Conservation (phyloP, 2,797 vertebrate species). For the Pristis pectinata region DNA sequence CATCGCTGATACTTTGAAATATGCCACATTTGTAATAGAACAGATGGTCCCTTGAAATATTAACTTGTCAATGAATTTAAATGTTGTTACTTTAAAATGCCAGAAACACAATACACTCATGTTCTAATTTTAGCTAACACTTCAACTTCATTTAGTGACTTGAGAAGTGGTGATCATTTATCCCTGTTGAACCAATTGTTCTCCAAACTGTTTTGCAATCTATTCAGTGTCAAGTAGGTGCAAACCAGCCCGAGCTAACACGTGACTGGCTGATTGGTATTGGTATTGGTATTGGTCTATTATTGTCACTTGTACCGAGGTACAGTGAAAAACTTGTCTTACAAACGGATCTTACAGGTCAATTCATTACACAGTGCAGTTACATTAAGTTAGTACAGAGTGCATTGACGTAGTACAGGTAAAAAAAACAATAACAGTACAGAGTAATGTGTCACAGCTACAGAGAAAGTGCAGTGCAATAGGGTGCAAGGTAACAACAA, state of each 20-base stretch:
- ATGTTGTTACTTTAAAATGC: conserved; percentile 23
- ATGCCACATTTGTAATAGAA: conserved; percentile 24
- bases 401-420: too few relatives aligned
- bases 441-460: too few relatives aligned
- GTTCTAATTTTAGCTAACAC: conserved; percentile 2
- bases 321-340: too few relatives aligned
- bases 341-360: too few relatives aligned
- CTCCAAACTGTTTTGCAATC: not conserved
- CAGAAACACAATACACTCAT: conserved; percentile 5
- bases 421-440: too few relatives aligned
- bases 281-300: too few relatives aligned
- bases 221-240: not conserved
- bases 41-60: conserved; percentile 32
- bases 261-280: too few relatives aligned
- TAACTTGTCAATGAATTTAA: conserved; percentile 34
- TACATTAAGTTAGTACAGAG: too few relatives aligned
- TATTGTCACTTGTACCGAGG: too few relatives aligned
- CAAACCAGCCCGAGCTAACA: not conserved
- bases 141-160: not conserved
- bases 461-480: too few relatives aligned
- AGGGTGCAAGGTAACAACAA: too few relatives aligned
- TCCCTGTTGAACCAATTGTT: not conserved
- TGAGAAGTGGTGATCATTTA: not conserved
- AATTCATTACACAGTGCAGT: too few relatives aligned
- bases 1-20: not conserved